These are phyloP conservation scores for Butorides virescens DNA, from an alignment of 2,113 vertebrate genomes.

Conservation along the genomic window DNA sequence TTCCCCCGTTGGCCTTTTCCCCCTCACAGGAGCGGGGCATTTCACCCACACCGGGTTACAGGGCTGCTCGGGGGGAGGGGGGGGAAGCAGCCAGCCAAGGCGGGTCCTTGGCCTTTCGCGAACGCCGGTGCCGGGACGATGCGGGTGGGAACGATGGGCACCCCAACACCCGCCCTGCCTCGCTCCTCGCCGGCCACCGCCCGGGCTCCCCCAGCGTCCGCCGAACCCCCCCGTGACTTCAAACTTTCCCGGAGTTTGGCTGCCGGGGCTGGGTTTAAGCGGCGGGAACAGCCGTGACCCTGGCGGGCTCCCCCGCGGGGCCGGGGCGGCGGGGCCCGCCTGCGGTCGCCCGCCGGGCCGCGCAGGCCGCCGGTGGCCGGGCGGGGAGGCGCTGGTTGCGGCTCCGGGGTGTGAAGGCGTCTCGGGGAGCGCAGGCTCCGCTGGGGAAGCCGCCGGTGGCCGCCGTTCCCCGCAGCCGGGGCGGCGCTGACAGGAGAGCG, in stretches of 20 bases:
- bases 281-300: too few relatives aligned
- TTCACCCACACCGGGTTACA: fast-evolving
- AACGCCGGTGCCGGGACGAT: neutral
- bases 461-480: neutral
- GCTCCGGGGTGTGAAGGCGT: neutral
- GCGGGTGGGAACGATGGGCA: neutral
- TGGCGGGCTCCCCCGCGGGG: too few relatives aligned
- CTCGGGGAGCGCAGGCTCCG: neutral
- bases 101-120: neutral
- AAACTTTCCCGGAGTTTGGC: neutral
- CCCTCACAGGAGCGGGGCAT: fast-evolving
- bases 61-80: neutral
- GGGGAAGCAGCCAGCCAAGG: neutral
- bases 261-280: neutral
- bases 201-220: neutral
- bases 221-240: too few relatives aligned
- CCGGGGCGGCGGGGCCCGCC: neutral
- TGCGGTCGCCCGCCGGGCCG: neutral
- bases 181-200: neutral
- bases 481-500: neutral
- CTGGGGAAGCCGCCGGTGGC: neutral
- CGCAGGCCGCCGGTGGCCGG: neutral
- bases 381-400: neutral
- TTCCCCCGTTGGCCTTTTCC: neutral
- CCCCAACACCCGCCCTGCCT: neutral